phyloP scores from a whole-genome alignment of 1,140 invertebrate species.

The Aphelinus certus region DNA sequence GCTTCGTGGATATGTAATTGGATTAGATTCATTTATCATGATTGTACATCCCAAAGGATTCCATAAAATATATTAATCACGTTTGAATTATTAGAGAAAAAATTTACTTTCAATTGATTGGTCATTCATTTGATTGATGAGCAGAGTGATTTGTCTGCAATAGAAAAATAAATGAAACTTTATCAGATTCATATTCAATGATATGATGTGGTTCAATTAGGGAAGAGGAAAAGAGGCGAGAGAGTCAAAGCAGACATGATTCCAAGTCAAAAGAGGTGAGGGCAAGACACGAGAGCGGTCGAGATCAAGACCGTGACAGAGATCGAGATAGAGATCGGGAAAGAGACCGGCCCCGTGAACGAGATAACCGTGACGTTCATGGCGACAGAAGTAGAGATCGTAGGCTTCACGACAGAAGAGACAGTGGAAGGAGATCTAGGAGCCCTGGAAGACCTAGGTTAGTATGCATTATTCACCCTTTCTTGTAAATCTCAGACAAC shows the following conservation, averaged over 20 bases:
- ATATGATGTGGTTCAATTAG: constrained; percentile 43
- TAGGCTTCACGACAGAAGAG: constrained; percentile 46
- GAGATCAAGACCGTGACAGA: constrained; percentile 51
- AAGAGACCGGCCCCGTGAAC: constrained; percentile 48
- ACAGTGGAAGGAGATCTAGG: constrained; percentile 49
- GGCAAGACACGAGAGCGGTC: constrained; percentile 42
- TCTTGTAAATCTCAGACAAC: background rate
- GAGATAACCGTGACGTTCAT: constrained; percentile 48
- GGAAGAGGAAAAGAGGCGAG: constrained; percentile 59
- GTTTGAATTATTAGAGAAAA: constrained; percentile 16
- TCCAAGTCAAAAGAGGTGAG: constrained; percentile 41
- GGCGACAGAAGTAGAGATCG: constrained; percentile 48
- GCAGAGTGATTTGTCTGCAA: too few species aligned
- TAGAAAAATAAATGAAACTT: constrained; percentile 5
- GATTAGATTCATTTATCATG: background rate
- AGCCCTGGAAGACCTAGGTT: constrained; percentile 54
- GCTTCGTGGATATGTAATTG: too few species aligned
- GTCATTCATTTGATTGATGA: background rate
- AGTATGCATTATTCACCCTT: background rate
- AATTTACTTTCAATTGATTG: background rate
- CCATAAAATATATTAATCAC: background rate
- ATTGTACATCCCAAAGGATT: background rate
- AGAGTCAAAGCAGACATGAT: constrained; percentile 45
- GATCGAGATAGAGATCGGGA: constrained; percentile 47
- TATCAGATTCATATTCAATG: background rate